phyloP scores from a whole-genome alignment of 2,888 invertebrate genomes.

The Ormyrus thymus region DNA sequence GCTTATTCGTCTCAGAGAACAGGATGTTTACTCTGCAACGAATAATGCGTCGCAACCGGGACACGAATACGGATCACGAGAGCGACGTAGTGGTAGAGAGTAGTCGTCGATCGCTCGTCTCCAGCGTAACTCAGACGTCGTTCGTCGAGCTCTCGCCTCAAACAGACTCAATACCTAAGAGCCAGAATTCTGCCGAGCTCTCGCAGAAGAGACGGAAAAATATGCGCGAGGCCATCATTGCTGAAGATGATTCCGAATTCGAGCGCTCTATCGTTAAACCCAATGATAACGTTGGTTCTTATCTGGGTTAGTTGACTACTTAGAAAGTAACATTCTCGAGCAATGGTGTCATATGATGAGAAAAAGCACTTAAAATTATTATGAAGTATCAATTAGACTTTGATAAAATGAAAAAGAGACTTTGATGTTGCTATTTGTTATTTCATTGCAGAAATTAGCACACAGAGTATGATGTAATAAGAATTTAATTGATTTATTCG shows the following conservation, averaged over 20 bases:
- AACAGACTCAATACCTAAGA: neutral
- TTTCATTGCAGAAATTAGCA: too few relatives aligned
- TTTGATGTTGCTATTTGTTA: too few relatives aligned
- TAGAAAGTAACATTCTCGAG: too few relatives aligned
- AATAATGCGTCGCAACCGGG: conserved; percentile 6
- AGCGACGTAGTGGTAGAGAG: neutral
- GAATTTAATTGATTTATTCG: too few relatives aligned
- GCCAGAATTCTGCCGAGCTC: conserved; percentile 2
- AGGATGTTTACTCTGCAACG: conserved; percentile 61
- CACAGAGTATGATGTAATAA: too few relatives aligned
- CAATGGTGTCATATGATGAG: too few relatives aligned
- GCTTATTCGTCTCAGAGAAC: conserved; percentile 71
- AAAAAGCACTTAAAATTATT: too few relatives aligned
- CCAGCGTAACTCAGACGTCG: neutral
- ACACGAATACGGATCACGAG: too few relatives aligned
- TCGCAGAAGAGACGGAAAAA: conserved; percentile 65
- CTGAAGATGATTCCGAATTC: conserved; percentile 74
- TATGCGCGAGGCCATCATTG: conserved; percentile 74
- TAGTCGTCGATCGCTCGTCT: neutral
- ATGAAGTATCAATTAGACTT: too few relatives aligned
- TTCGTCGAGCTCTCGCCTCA: too few relatives aligned
- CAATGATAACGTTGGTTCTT: conserved; percentile 56
- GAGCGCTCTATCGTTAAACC: conserved; percentile 63
- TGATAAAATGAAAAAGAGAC: too few relatives aligned
- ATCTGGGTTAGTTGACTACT: conserved; percentile 58